Percentiles rank a stretch among this genome's conserved stretches.
These are phyloP conservation scores for Prunella fulvescens DNA, from an alignment of 2,113 vertebrate species.

Conservation along the genomic window DNA sequence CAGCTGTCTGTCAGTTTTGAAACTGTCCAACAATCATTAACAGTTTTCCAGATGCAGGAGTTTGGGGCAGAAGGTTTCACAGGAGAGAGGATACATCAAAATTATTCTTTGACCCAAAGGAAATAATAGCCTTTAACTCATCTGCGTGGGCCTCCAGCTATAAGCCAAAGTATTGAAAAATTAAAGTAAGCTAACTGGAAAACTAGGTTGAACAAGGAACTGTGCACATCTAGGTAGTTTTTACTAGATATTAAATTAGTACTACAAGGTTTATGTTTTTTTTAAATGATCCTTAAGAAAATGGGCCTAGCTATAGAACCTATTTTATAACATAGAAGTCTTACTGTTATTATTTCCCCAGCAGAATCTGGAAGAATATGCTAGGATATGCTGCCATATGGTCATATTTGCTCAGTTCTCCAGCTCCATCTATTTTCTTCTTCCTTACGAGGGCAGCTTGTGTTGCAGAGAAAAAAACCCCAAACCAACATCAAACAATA, in stretches of 20 bases:
- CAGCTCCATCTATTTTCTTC: conserved; percentile 10
- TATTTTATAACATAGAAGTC: background rate
- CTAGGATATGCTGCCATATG: conserved; percentile 19
- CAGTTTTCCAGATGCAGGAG: background rate
- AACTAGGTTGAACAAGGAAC: background rate
- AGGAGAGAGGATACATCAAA: background rate
- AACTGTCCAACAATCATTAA: background rate
- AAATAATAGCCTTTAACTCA: background rate
- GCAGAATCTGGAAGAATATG: background rate
- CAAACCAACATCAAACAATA: background rate
- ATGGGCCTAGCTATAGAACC: background rate
- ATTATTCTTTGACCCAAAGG: background rate
- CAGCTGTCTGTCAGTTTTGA: background rate
- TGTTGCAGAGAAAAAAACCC: background rate
- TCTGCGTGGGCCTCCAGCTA: background rate
- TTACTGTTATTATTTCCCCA: background rate
- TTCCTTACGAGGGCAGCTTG: background rate
- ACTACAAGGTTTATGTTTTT: background rate
- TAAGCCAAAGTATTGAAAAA: background rate
- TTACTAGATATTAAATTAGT: background rate
- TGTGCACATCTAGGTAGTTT: background rate
- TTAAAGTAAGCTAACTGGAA: background rate
- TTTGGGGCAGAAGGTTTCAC: background rate
- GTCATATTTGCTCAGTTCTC: conserved; percentile 23
- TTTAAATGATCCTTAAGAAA: background rate